These are phyloP conservation scores for Falco biarmicus DNA, from an alignment of 2,797 vertebrate genomes.

Conservation along the genomic window DNA sequence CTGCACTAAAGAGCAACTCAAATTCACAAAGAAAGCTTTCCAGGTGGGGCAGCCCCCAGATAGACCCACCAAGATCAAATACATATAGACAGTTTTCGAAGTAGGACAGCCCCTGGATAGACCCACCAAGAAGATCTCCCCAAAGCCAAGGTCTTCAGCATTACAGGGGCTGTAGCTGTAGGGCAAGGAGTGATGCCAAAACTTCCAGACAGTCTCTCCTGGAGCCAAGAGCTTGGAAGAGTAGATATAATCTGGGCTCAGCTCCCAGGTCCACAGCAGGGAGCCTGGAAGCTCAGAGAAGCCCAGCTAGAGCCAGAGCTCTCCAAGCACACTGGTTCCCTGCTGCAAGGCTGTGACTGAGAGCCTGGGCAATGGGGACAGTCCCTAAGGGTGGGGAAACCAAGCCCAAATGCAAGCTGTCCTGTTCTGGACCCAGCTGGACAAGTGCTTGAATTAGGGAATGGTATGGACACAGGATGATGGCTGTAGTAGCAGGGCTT, in stretches of 20 bases:
- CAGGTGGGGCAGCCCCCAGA: not conserved
- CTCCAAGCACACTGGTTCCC: not conserved
- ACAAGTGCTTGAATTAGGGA: not conserved
- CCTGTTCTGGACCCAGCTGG: not conserved
- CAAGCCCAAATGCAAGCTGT: not conserved
- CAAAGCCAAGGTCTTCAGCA: slow-evolving; percentile 42
- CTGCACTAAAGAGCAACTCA: not conserved
- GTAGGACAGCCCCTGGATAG: not conserved
- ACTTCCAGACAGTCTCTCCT: slow-evolving; percentile 59
- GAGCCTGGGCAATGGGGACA: not conserved
- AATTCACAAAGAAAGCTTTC: not conserved
- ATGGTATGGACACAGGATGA: not conserved
- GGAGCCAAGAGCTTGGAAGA: slow-evolving; percentile 65
- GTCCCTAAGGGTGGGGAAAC: not conserved
- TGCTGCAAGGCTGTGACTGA: not conserved
- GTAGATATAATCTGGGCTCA: slow-evolving; percentile 63
- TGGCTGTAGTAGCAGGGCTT: not conserved
- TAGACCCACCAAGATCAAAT: not conserved
- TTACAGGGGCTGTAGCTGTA: slow-evolving; percentile 17
- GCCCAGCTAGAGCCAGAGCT: not conserved
- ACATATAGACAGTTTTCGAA: not conserved
- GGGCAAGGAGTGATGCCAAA: slow-evolving; percentile 40
- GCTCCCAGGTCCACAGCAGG: slow-evolving; percentile 63
- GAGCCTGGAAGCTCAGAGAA: slow-evolving; percentile 20
- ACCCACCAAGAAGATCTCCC: slow-evolving; percentile 62